Conservation (phyloP, 2,113 vertebrate species). For the Mesoclemmys tuberculata region DNA sequence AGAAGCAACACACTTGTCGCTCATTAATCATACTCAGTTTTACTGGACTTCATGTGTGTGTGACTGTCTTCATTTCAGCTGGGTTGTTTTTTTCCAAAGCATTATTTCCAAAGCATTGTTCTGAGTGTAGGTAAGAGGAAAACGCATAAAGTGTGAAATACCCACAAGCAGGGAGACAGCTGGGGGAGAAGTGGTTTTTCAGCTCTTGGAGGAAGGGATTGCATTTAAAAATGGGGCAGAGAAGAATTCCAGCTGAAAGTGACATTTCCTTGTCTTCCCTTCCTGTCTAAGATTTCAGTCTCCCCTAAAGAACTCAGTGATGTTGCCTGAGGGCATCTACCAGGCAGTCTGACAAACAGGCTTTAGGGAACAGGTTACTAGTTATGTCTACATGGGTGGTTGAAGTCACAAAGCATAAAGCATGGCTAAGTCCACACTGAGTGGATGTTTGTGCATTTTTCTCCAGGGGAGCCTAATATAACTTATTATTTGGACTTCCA, state of each 20-base stretch:
- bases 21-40: not conserved
- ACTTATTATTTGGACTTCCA: not conserved
- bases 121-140: not conserved
- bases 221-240: not conserved
- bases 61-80: not conserved
- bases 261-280: not conserved
- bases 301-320: not conserved
- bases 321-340: not conserved
- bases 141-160: not conserved
- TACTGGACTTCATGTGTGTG: not conserved
- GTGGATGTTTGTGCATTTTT: not conserved
- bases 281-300: not conserved
- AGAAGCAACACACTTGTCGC: accelerated
- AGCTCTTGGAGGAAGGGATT: not conserved
- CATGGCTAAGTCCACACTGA: not conserved
- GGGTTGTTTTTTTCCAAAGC: no score
- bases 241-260: not conserved
- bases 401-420: not conserved
- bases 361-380: not conserved
- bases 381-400: not conserved
- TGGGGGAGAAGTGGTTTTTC: not conserved
- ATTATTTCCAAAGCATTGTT: no score
- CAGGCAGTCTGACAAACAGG: not conserved
- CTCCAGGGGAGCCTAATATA: not conserved
- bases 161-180: not conserved